Percentiles rank a stretch among this genome's conserved stretches.
Conservation (phyloP, 2,888 invertebrate species). For the Disparrhopalites patrizii region DNA sequence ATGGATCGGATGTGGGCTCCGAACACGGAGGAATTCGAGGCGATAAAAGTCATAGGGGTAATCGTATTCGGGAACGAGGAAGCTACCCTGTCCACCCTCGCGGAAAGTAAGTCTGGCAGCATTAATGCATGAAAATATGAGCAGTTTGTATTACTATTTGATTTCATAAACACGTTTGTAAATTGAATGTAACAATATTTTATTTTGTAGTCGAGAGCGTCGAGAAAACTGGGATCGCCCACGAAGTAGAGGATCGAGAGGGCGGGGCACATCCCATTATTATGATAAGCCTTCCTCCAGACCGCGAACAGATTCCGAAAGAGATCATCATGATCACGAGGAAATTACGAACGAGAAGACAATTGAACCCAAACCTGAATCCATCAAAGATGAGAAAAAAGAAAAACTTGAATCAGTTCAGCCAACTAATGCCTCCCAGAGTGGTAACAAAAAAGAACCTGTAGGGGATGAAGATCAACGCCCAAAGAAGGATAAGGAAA, state of each 20-base stretch:
- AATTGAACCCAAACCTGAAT: not conserved
- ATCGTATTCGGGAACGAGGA: slow-evolving; percentile 32
- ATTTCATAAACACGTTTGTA: not conserved
- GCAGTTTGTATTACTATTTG: not conserved
- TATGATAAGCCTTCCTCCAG: slow-evolving; percentile 11
- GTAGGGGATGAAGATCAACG: slow-evolving; percentile 2
- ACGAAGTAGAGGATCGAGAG: slow-evolving; percentile 13
- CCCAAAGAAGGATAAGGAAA: slow-evolving; percentile 6
- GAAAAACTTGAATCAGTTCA: not conserved
- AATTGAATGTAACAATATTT: not conserved
- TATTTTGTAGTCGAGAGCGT: not conserved
- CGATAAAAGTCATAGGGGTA: slow-evolving; percentile 16
- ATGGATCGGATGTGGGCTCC: slow-evolving; percentile 22
- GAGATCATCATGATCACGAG: slow-evolving; percentile 14
- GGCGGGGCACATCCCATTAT: slow-evolving; percentile 5
- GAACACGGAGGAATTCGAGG: slow-evolving; percentile 12
- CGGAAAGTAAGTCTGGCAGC: not conserved
- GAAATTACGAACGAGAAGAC: not conserved
- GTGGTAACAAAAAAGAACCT: not conserved
- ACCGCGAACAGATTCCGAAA: slow-evolving; percentile 24
- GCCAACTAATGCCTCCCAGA: not conserved
- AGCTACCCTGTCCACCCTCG: slow-evolving; percentile 38
- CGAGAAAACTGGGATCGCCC: not conserved
- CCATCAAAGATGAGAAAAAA: slow-evolving; percentile 1
- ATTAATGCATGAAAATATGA: too few relatives aligned